Evolutionary conservation across 2,888 invertebrate genomes (phyloP), one percentile per base, ranked within the genome.

Genomic region (Lacanobia wlatinum): DNA sequence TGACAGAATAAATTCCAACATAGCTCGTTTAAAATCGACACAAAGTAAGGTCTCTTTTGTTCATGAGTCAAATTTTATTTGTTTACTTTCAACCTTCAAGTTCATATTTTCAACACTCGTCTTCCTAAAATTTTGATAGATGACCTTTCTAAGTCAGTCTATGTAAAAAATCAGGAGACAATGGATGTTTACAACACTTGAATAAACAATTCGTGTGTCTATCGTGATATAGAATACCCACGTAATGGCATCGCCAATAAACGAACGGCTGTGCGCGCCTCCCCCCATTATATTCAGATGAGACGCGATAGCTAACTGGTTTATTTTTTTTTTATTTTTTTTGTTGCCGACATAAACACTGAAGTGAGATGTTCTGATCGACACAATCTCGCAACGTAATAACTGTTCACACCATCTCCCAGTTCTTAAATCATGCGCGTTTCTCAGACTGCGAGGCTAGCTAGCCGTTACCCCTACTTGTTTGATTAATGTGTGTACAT

Each of bases 261-360:
- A 87, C 92, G 87, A 88, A 86, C 87, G 78, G 83, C 85, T 82
- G 84, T 88, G 90, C 91, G 90, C 91, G 84, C 93, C 94, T 90
- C 92, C 92, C 84, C 81, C 94, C 91, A 94, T 95, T 95, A 94
- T 95, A 95, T 95, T 94, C 94, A 94, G 93, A 95, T 94, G 94
- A 94, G 94, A 84, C 87, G 86, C 85, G 90, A 92, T 91, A 90
- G 86, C 88, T 71, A 75, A 73, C 76, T 81, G 84, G 80, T 82
- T 87, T 87, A 68, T 82, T 82, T 84, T 61, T 80, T 86, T 84
- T 83, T n/a, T n/a, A n/a, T n/a, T 85, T 84, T 85, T 86, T 84
- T 77, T 82, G 82, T 70, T 83, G 74, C 70, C 46, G 64, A 72
- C 80, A 84, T 84, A 84, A 86, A 85, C 84, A 69, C 85, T 64